Conservation (phyloP, 1,140 invertebrate genomes). For the Globodera rostochiensis region DNA sequence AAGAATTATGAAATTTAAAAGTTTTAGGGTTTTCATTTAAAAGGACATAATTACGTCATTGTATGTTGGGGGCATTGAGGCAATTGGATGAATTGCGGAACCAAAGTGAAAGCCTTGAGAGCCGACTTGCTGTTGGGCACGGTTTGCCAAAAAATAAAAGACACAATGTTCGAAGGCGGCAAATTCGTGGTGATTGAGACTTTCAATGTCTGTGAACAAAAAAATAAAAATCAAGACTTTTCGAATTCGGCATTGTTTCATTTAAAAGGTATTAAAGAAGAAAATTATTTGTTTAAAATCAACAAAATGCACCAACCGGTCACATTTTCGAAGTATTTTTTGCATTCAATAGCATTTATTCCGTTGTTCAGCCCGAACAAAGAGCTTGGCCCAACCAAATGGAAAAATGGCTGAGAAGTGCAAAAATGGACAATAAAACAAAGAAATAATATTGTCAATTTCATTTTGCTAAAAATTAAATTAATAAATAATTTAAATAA, state of each 20-base stretch:
- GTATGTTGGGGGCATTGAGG: constrained; percentile 58
- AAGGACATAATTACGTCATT: constrained; percentile 9
- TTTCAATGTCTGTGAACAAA: constrained; percentile 47
- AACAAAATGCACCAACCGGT: constrained; percentile 10
- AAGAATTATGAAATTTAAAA: too few relatives aligned
- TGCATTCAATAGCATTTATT: constrained; percentile 19
- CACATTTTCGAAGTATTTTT: constrained; percentile 26
- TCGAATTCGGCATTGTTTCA: not conserved
- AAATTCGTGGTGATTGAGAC: constrained; percentile 58
- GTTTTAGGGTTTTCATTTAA: too few relatives aligned
- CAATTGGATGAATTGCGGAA: constrained; percentile 56
- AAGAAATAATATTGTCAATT: not conserved
- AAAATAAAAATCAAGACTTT: not conserved
- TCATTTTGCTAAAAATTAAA: not conserved
- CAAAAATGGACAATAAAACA: not conserved
- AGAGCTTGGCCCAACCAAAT: constrained; percentile 20
- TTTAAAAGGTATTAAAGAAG: too few relatives aligned
- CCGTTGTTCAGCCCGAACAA: constrained; percentile 20
- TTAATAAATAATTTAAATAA: not conserved
- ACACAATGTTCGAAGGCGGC: constrained; percentile 62
- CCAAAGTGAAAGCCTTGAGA: constrained; percentile 41
- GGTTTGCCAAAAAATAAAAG: constrained; percentile 62
- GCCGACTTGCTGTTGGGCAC: constrained; percentile 53
- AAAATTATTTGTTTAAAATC: not conserved
- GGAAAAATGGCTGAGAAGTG: constrained; percentile 4